Base-by-base conservation (phyloP, 2,113 vertebrate genomes). In the Dinomys branickii region DNA sequence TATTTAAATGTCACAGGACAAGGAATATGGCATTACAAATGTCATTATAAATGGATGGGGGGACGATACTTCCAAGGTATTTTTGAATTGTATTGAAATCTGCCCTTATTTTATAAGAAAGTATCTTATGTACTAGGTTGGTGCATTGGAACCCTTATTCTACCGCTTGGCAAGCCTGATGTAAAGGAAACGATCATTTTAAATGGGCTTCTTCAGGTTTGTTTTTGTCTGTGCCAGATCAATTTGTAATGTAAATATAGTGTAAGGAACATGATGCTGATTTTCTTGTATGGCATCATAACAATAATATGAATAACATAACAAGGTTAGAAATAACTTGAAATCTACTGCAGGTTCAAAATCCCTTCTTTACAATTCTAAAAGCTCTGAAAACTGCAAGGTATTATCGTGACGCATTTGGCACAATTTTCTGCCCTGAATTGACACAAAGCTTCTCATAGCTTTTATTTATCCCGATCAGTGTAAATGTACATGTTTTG, bases 121-220 rank as follows among this genome's bases (percentile, higher is more conserved):
- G 5, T 73, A 22, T 56, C 93, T 91, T 73, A 65, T 94, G 11
- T 71, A 44, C 92, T 58, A 81, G 35, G 54, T 58, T 69, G 82
- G 75, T 41, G 47, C 69, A 94, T 5, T 61, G 54, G 73, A 47
- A 17, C 44, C 83, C 12, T n/a, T 88, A 65, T 30, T 52, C 12
- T 58, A n/a, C 52, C 44, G 65, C 11, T 84, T 65, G 52, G 35
- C 71, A 87, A 58, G 35, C 52, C n/a, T 84, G 24, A 56, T 65
- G 30, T 88, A 87, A 93, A 95, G 82, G 71, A 91, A 92, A 47
- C 83, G 65, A 38, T 88, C 63, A 83, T 95, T 97, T 91, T 91
- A 94, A 77, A 65, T 84, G 85, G 85, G 28, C 35, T 58, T 44
- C 44, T 78, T 84, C 69, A 10, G 30, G 84, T 97, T 69, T 94